Conservation (phyloP, 1,140 invertebrate genomes). For the Cherax destructor region DNA sequence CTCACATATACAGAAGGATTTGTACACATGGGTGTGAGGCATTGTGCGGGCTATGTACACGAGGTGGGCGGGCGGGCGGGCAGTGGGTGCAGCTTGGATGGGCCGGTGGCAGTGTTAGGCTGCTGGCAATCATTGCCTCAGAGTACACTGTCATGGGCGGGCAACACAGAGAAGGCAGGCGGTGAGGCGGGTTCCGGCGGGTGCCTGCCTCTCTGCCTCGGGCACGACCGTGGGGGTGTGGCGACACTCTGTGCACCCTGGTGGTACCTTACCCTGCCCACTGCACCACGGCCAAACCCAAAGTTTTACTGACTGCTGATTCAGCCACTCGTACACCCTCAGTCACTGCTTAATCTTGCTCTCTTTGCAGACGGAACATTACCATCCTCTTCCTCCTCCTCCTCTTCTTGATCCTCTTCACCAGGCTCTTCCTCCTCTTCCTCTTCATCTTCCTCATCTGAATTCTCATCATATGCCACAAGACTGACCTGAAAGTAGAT, state of each 20-base stretch:
- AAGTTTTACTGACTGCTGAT: slow-evolving; percentile 32
- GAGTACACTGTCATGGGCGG: slow-evolving; percentile 17
- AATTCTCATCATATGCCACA: slow-evolving; percentile 97
- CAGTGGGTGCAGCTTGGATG: slow-evolving; percentile 16
- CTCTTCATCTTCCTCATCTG: slow-evolving; percentile 94
- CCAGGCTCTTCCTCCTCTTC: slow-evolving; percentile 77
- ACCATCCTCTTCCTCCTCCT: slow-evolving; percentile 48
- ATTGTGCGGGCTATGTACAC: slow-evolving; percentile 57
- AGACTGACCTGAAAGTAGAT: slow-evolving; percentile 83
- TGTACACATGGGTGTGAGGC: slow-evolving; percentile 59
- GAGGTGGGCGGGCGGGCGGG: slow-evolving; percentile 38
- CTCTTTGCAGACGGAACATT: slow-evolving; percentile 52
- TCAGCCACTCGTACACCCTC: slow-evolving; percentile 27
- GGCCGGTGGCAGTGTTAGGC: slow-evolving; percentile 33
- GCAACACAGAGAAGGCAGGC: slow-evolving; percentile 9
- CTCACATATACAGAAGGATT: slow-evolving; percentile 59
- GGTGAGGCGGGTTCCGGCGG: not conserved
- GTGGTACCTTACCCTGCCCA: slow-evolving; percentile 16
- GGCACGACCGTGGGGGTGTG: not conserved
- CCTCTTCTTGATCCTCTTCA: slow-evolving; percentile 54
- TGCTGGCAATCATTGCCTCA: slow-evolving; percentile 36
- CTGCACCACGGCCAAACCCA: slow-evolving; percentile 45
- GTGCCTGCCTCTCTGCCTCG: not conserved
- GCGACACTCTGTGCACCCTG: not conserved
- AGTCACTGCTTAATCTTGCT: slow-evolving; percentile 46